phyloP scores from a whole-genome alignment of 2,113 vertebrate species.

The Corythaeola cristata region DNA sequence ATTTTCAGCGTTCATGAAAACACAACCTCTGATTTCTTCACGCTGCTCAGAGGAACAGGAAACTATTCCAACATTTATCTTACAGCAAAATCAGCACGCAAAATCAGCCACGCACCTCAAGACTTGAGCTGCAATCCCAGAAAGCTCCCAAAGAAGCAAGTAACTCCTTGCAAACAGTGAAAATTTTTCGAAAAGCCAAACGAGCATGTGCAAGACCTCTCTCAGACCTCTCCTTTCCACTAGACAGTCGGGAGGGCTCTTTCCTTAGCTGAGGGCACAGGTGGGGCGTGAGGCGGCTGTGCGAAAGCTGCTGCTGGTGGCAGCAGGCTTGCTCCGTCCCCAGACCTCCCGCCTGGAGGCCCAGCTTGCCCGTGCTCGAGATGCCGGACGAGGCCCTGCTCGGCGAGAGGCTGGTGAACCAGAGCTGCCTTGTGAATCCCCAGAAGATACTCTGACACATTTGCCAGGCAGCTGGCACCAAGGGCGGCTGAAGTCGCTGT shows the following conservation, averaged over 20 bases:
- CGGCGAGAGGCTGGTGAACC: rapidly evolving
- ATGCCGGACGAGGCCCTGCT: rapidly evolving
- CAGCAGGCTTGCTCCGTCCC: rapidly evolving
- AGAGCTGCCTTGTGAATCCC: rapidly evolving
- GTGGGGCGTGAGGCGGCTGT: rapidly evolving
- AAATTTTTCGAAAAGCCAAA: background rate
- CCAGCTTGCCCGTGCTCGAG: rapidly evolving
- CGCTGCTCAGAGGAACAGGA: background rate
- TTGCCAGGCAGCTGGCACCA: rapidly evolving
- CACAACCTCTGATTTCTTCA: background rate
- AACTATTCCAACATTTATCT: background rate
- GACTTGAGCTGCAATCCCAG: background rate
- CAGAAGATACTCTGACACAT: background rate
- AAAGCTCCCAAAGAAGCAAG: background rate
- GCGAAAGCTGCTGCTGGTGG: background rate
- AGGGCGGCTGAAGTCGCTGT: rapidly evolving
- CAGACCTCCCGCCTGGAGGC: background rate
- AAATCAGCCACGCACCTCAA: background rate
- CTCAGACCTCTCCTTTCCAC: background rate
- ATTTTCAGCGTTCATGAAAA: background rate
- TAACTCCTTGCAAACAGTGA: background rate
- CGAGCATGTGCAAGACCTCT: background rate
- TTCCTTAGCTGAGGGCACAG: background rate
- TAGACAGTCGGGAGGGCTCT: rapidly evolving
- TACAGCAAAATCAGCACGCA: background rate